A percentile compares a stretch with the other conserved stretches of the same genome.
Evolutionary conservation across 2,888 invertebrate species (phyloP).

Genomic region (Epiblema foenella): DNA sequence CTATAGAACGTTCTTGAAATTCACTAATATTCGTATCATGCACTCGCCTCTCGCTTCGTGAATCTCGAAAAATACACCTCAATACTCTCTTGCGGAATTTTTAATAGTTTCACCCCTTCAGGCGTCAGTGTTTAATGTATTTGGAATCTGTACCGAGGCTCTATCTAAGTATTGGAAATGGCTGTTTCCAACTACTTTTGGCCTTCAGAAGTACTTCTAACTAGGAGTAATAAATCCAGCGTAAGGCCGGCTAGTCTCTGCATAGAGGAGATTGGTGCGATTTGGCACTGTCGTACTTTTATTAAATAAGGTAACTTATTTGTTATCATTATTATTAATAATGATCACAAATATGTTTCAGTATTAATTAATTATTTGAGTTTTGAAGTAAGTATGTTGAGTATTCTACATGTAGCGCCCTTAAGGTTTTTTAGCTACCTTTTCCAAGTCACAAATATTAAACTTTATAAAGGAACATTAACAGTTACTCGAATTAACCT

Average conservation of each 20-base stretch:
- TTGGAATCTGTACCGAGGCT: conserved; percentile 81
- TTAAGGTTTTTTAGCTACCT: too few relatives aligned
- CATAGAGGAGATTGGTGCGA: conserved; percentile 63
- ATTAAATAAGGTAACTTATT: too few relatives aligned
- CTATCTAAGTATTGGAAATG: conserved; percentile 83
- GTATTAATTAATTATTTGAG: too few relatives aligned
- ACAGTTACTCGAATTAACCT: too few relatives aligned
- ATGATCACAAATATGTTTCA: too few relatives aligned
- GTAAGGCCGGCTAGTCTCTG: conserved; percentile 73
- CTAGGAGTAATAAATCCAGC: conserved; percentile 81
- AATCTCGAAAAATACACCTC: conserved; percentile 63
- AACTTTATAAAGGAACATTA: too few relatives aligned
- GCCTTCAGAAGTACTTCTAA: conserved; percentile 80
- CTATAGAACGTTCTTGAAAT: conserved; percentile 53
- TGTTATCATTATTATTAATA: too few relatives aligned
- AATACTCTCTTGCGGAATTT: conserved; percentile 71
- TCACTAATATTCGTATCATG: conserved; percentile 75
- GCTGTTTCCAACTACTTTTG: conserved; percentile 81
- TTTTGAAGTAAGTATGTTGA: too few relatives aligned
- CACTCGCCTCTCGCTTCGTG: conserved; percentile 62
- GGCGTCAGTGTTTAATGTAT: conserved; percentile 78
- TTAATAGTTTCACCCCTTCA: conserved; percentile 75
- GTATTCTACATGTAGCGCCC: too few relatives aligned
- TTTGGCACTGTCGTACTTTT: conserved; percentile 39
- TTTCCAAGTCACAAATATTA: too few relatives aligned